These are phyloP conservation scores for Blastobasis adustella DNA, from an alignment of 2,888 invertebrate genomes.

Conservation along the genomic window DNA sequence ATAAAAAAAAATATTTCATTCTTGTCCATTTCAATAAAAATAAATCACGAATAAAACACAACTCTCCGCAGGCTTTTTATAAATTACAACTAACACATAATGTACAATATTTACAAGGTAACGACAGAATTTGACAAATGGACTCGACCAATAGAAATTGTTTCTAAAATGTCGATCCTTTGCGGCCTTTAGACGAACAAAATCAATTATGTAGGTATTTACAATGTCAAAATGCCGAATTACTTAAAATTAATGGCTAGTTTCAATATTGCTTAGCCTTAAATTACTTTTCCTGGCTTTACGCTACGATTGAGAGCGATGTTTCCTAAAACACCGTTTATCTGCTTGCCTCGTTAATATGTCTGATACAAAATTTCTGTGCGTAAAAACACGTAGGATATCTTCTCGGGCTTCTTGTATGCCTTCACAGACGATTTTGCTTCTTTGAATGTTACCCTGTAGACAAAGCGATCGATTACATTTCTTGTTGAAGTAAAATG, in stretches of 20 bases:
- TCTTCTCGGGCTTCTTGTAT: slow-evolving; percentile 91
- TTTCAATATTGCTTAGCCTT: too few relatives aligned
- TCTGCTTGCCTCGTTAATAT: slow-evolving; percentile 93
- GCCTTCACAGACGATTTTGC: slow-evolving; percentile 94
- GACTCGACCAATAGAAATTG: too few relatives aligned
- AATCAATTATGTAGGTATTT: too few relatives aligned
- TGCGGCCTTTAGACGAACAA: too few relatives aligned
- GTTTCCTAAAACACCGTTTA: slow-evolving; percentile 93
- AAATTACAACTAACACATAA: not conserved
- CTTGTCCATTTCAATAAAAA: slow-evolving; percentile 6
- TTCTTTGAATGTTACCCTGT: slow-evolving; percentile 95
- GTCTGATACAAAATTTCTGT: slow-evolving; percentile 90
- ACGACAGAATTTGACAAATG: not conserved
- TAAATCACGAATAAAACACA: slow-evolving; percentile 9
- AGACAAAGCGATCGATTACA: slow-evolving; percentile 20
- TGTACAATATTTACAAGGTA: slow-evolving; percentile 5
- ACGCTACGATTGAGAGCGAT: slow-evolving; percentile 80
- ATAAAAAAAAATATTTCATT: not conserved
- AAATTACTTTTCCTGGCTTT: too few relatives aligned
- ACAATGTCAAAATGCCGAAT: too few relatives aligned
- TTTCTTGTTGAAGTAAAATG: not conserved
- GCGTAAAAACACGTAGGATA: slow-evolving; percentile 92
- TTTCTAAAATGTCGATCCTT: too few relatives aligned
- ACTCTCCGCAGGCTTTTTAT: not conserved
- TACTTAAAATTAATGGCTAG: too few relatives aligned